These are phyloP conservation scores for Marmota monax DNA, from an alignment of 2,113 vertebrate species.

Conservation along the genomic window DNA sequence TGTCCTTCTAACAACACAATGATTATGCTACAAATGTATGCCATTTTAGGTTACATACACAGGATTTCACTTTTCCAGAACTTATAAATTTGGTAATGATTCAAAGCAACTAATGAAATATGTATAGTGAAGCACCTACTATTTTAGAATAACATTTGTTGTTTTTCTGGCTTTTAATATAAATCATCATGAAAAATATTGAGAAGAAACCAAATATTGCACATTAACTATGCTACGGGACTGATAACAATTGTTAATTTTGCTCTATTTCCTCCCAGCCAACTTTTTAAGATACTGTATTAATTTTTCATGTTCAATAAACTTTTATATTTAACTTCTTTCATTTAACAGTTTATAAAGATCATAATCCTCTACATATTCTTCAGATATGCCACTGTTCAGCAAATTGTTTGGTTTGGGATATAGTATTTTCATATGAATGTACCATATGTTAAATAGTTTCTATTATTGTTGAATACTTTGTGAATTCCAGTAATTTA, in stretches of 20 bases:
- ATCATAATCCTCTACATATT: not conserved
- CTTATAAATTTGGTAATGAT: not conserved
- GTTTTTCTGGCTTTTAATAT: constrained; percentile 14
- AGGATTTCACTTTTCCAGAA: constrained; percentile 4
- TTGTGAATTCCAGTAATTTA: not conserved
- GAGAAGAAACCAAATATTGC: not conserved
- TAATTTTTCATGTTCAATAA: constrained; percentile 2
- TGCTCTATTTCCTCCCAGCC: not conserved
- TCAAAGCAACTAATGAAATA: not conserved
- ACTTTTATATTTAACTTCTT: constrained; percentile 68
- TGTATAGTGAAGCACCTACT: not conserved
- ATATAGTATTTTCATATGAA: constrained; percentile 12
- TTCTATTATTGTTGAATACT: not conserved
- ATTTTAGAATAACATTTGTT: constrained; percentile 27
- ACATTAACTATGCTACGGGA: not conserved
- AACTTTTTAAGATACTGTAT: not conserved
- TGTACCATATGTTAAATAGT: constrained; percentile 49
- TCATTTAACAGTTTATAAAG: constrained; percentile 15
- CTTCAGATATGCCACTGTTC: not conserved
- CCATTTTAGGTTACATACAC: not conserved
- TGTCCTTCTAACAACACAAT: not conserved
- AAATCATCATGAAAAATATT: not conserved
- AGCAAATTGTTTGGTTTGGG: constrained; percentile 20
- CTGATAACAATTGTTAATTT: not conserved
- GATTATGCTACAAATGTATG: not conserved